A percentile compares a stretch with the other conserved stretches of the same genome.
Evolutionary conservation across 2,113 vertebrate species (phyloP).

Genomic region (Tyrannus savana): DNA sequence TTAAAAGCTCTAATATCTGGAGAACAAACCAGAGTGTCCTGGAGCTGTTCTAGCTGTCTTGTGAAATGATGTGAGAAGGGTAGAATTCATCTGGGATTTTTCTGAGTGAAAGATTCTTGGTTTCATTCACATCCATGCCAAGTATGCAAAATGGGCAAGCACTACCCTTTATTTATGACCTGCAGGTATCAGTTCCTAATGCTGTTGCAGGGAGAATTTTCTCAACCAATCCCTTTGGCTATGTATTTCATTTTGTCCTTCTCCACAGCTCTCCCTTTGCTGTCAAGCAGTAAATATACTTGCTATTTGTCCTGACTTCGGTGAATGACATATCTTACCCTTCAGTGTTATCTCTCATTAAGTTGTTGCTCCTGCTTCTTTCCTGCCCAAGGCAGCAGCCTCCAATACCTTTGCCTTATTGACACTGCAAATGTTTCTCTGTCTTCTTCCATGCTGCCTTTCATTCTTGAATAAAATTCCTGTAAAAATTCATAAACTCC

Average conservation of each 20-base stretch:
- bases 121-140: not conserved
- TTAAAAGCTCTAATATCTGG: not conserved
- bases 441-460: not conserved
- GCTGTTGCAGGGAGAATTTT: not conserved
- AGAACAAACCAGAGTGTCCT: not conserved
- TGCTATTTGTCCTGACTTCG: not conserved
- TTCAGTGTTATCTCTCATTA: not conserved
- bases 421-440: not conserved
- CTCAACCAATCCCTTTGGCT: not conserved
- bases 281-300: not conserved
- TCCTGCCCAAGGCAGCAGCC: not conserved
- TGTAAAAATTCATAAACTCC: not conserved
- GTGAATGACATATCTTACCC: not conserved
- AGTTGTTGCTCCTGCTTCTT: not conserved
- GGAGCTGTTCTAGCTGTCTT: not conserved
- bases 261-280: not conserved
- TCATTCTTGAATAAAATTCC: not conserved
- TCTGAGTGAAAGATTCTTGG: rapidly evolving
- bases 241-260: not conserved
- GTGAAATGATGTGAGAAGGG: not conserved
- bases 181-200: not conserved
- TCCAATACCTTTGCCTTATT: not conserved
- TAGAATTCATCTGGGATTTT: not conserved
- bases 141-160: not conserved
- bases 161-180: not conserved